Evolutionary conservation across 2,888 invertebrate species (phyloP).

Genomic region (Drosophila setosimentum): DNA sequence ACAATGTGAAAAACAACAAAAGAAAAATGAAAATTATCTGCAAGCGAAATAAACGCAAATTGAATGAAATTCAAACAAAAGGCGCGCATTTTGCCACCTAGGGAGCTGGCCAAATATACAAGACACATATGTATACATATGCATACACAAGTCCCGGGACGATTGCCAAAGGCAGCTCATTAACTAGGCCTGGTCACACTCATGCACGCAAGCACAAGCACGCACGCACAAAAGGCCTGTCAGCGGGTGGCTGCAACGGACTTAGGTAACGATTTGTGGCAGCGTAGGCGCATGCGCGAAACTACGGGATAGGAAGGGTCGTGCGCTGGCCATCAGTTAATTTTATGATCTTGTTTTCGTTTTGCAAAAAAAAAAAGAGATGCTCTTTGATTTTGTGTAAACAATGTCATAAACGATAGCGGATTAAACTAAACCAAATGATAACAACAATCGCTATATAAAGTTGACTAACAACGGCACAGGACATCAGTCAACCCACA

Average conservation of each 20-base stretch:
- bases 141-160: slow-evolving; percentile 4
- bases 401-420: slow-evolving; percentile 67
- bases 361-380: slow-evolving; percentile 56
- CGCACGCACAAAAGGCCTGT: slow-evolving; percentile 52
- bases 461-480: slow-evolving; percentile 18
- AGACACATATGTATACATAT: not conserved
- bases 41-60: slow-evolving; percentile 64
- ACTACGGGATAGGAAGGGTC: not conserved
- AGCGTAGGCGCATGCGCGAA: slow-evolving; percentile 48
- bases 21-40: slow-evolving; percentile 46
- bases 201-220: slow-evolving; percentile 65
- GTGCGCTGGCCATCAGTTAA: slow-evolving; percentile 36
- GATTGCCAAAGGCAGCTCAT: slow-evolving; percentile 16
- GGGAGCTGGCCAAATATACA: slow-evolving; percentile 35
- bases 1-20: slow-evolving; percentile 32
- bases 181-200: slow-evolving; percentile 33
- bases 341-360: slow-evolving; percentile 70
- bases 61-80: slow-evolving; percentile 66
- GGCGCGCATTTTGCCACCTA: slow-evolving; percentile 67
- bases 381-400: slow-evolving; percentile 57
- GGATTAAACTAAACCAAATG: slow-evolving; percentile 41
- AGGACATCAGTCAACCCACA: slow-evolving; percentile 61
- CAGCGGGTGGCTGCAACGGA: slow-evolving; percentile 44
- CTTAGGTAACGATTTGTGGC: slow-evolving; percentile 19
- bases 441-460: slow-evolving; percentile 52